Base-by-base conservation (phyloP, 1,140 invertebrate species). In the Leptonema lineaticorne region DNA sequence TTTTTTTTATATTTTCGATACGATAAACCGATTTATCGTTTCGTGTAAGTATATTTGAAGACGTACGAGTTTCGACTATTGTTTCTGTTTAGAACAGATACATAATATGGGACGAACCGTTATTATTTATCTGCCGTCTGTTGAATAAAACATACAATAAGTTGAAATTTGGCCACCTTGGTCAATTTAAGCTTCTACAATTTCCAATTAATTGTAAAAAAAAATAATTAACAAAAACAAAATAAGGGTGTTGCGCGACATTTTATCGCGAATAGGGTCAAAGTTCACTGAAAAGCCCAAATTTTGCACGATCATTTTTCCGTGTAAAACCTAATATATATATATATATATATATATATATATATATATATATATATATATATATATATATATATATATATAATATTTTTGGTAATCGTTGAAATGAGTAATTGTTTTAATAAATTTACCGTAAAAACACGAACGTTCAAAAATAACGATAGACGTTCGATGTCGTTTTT, bases 61-160 rank as follows among this genome's bases (percentile, higher is more conserved):
- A 14, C 16, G 37, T 9, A 9, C 37, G 37, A 41, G 20, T 53
- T 53, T 11, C 50, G 22, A 53, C 24, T 53, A 53, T 53, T 26
- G 50, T 53, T 26, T 53, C 50, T 53, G 50, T 53, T 53, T 26
- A 53, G 24, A 14, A 14, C 50, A 53, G 50, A 53, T 53, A 53
- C 50, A 53, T 11, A 53, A 53, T 53, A 53, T 53, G 50, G 50
- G 50, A 53, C 50, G 50, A 53, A 20, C 50, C 50, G 22, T 26
- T 24, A 53, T 53, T 26, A 53, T 53, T 53, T 26, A 53, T 53
- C 20, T 20, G 24, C 20, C 20, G 22, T 24, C 50, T 9, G 24
- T 53, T 53, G 50, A 53, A 53, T 53, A 53, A 53, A 53, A 53
- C 50, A 53, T 26, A 14, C 24, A 20, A 48, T 48, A 53, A 20